Base-by-base conservation (phyloP, 1,140 invertebrate genomes). In the Neotoxoptera formosana region DNA sequence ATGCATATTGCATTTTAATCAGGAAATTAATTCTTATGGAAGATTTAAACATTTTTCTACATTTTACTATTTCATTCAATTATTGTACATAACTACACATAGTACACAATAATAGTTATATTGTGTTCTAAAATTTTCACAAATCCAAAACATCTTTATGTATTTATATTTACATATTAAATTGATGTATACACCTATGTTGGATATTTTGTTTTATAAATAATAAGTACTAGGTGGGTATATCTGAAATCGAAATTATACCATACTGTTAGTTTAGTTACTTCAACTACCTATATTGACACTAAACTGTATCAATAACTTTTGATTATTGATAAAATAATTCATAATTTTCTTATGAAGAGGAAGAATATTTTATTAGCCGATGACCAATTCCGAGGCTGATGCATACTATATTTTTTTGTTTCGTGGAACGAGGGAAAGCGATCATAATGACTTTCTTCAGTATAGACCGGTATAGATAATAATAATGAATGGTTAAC, bases 381-480 rank as follows among this genome's bases (percentile, higher is more conserved):
- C 60, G 60, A 76, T 76, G 60, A 14, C 60, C 30, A 6, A n/a
- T 76, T 76, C 60, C n/a, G 6, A 76, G 60, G 30, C 60, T 76
- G 91, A 36, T 92, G 76, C 76, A 84, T 53, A 92, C 21, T 36
- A 53, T 83, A 76, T 93, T n/a, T 93, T 93, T 93, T 93, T 86
- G 91, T 93, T 93, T 93, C 91, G 25, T 56, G n/a, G 81, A 93
- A 93, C 81, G n/a, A 93, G 91, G 81, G 91, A 93, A 93, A 93
- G 91, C 91, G 91, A 93, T 93, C 34, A 93, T 93, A 93, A 93
- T 93, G 91, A 93, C 91, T 93, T 93, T 93, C 91, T 93, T 93
- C 81, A 20, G n/a, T 56, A 67, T 45, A 91, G 60, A 93, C 91
- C 48, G 41, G 91, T 86, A 41, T 56, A n/a, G 17, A 91, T n/a